These are phyloP conservation scores for Stegodyphus mimosarum DNA, from an alignment of 1,140 invertebrate genomes.

Conservation along the genomic window DNA sequence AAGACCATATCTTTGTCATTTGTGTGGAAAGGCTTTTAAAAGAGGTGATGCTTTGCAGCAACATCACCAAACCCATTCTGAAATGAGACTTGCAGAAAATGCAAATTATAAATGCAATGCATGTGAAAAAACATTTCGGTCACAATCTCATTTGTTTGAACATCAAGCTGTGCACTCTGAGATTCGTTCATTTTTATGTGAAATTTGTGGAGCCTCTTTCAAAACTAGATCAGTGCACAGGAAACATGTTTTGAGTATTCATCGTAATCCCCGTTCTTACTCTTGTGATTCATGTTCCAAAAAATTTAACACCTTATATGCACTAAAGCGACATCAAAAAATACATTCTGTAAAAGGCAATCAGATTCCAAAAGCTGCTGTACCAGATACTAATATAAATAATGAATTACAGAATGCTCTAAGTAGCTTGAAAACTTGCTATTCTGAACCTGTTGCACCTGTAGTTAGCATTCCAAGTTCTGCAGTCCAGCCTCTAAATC, in stretches of 20 bases:
- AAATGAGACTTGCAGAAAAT: conserved; percentile 60
- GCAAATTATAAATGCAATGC: conserved; percentile 65
- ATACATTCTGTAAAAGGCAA: conserved; percentile 63
- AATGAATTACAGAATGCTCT: not conserved
- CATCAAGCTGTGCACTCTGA: conserved; percentile 68
- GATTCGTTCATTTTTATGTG: conserved; percentile 69
- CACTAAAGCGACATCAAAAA: conserved; percentile 67
- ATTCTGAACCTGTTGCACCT: not conserved
- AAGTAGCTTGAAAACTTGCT: not conserved
- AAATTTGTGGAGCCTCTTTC: conserved; percentile 71
- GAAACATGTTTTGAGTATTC: conserved; percentile 69
- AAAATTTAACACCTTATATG: conserved; percentile 70
- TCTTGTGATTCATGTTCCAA: conserved; percentile 67
- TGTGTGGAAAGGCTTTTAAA: conserved; percentile 70
- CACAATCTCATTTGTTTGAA: conserved; percentile 66
- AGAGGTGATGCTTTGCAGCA: conserved; percentile 68
- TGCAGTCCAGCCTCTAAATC: not conserved
- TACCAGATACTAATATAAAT: not conserved
- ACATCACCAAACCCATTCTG: conserved; percentile 66
- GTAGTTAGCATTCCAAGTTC: not conserved
- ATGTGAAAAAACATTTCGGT: conserved; percentile 69
- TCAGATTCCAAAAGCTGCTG: not conserved
- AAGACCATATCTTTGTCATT: conserved; percentile 69
- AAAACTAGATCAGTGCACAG: conserved; percentile 70
- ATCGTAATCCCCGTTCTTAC: conserved; percentile 67